Base-by-base conservation (phyloP, 1,140 invertebrate genomes). In the Teleogryllus occipitalis region DNA sequence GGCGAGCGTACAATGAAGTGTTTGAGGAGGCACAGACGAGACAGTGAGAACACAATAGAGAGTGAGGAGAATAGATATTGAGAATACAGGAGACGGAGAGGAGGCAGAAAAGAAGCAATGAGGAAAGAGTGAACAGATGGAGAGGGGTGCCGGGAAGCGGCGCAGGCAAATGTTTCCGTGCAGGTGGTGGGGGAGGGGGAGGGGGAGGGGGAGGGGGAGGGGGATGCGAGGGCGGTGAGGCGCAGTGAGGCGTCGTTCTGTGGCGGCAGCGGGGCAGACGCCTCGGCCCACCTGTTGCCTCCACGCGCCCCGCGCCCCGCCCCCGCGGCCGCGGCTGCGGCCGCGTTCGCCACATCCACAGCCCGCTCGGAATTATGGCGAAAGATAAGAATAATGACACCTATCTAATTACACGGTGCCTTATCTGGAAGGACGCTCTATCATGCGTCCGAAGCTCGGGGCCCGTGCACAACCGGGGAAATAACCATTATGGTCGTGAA, bases 331-430 rank as follows among this genome's bases (percentile, higher is more conserved):
- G 49, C 49, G 8, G 8, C 49, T 8, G 18, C 54, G 54, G 18
- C 54, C 54, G 18, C 54, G 27, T 65, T 65, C 54, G 10, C 54
- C 54, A 65, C 54, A 65, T 65, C 54, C 54, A 14, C 54, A 65
- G 10, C 54, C 2, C 18, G 10, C 54, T 10, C 54, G 10, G 54
- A 65, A 65, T 65, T 65, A 65, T 65, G 54, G 54, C 54, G 10
- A 65, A 65, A 65, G 54, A 65, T 65, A 65, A 65, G 54, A 65
- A 65, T 65, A 65, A 65, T 65, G 54, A 65, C 54, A 65, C 54
- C 54, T 65, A 65, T 65, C 54, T 65, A 65, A 65, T 65, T 65
- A 65, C 54, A 65, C 54, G 54, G 54, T 65, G 54, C 54, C 54
- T 65, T 65, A 65, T 65, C 54, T 65, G 54, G 54, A 65, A 18